Conservation (phyloP, 1,140 invertebrate species). For the Eufriesea mexicana region DNA sequence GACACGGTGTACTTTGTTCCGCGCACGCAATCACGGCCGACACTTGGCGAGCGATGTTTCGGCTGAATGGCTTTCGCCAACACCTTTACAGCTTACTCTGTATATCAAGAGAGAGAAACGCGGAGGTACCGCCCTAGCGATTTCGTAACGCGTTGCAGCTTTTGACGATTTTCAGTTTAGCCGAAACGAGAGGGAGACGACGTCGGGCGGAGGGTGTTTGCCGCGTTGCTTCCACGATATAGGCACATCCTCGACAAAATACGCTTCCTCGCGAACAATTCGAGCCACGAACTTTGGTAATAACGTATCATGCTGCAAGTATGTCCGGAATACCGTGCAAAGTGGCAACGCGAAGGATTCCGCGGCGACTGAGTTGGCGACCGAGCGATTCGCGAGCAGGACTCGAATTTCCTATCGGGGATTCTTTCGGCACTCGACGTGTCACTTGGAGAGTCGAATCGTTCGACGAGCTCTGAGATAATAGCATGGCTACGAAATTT, state of each 20-base stretch:
- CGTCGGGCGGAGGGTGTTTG: no score
- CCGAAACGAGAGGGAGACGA: background rate
- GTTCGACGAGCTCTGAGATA: no score
- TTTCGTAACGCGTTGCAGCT: background rate
- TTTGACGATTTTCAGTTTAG: background rate
- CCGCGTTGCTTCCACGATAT: background rate
- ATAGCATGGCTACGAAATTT: background rate
- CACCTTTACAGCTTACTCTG: background rate
- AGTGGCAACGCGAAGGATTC: background rate
- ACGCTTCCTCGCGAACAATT: background rate
- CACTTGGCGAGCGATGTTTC: background rate
- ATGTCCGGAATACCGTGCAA: background rate
- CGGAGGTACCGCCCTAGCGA: background rate
- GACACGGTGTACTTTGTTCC: background rate
- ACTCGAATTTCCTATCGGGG: no score
- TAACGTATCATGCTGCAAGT: slow-evolving; percentile 3
- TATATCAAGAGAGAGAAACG: background rate
- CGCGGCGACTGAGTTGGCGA: no score
- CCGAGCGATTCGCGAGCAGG: background rate
- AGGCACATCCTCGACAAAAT: background rate
- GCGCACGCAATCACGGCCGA: background rate
- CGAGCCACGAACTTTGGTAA: slow-evolving; percentile 26
- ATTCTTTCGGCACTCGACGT: background rate
- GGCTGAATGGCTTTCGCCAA: background rate
- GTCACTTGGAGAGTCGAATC: background rate